phyloP scores from a whole-genome alignment of 2,113 vertebrate species.

The Dasyprocta punctata region DNA sequence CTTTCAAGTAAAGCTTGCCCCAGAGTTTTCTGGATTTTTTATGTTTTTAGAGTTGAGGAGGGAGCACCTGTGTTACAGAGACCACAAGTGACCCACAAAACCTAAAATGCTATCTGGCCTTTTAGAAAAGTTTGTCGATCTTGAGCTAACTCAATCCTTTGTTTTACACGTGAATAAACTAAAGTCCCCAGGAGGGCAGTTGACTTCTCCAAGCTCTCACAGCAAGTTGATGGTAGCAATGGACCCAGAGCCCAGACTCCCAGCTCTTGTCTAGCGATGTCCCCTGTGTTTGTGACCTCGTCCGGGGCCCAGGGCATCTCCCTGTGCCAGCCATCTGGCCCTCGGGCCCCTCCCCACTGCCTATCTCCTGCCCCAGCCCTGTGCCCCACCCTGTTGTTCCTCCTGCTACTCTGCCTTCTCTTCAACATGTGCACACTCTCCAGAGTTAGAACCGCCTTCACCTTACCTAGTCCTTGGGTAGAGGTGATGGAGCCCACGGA shows the following conservation, averaged over 20 bases:
- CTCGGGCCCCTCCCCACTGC: slow-evolving; percentile 59
- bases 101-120: neutral
- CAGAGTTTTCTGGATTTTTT: neutral
- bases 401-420: neutral
- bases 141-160: neutral
- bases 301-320: neutral
- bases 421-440: neutral
- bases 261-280: neutral
- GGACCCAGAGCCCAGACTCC: neutral
- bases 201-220: neutral
- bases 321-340: slow-evolving; percentile 43
- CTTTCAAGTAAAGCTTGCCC: neutral
- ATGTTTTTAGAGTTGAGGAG: neutral
- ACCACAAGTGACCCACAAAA: neutral
- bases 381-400: slow-evolving; percentile 46
- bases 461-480: neutral
- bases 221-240: neutral
- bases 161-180: neutral
- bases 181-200: slow-evolving; percentile 22
- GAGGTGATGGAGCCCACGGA: neutral
- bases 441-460: neutral
- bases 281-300: neutral
- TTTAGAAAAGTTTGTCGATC: neutral
- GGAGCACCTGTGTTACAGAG: neutral
- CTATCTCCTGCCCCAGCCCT: slow-evolving; percentile 71